Percentiles rank a stretch among this genome's conserved stretches.
These are phyloP conservation scores for Nomia melanderi DNA, from an alignment of 1,140 invertebrate species.

Conservation along the genomic window DNA sequence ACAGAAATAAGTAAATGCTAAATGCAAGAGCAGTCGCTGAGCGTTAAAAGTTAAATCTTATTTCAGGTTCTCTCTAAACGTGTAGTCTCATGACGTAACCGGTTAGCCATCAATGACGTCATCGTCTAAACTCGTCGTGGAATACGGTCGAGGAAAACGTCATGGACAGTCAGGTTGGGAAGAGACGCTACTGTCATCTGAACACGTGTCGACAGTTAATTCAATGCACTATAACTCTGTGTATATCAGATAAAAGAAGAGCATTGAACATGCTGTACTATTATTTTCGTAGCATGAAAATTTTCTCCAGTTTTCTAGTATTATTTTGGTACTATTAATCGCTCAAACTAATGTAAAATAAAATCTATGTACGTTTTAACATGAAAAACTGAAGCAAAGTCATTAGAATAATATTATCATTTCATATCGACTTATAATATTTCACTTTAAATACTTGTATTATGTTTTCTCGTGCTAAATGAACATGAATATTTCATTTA, in stretches of 20 bases:
- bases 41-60: neutral
- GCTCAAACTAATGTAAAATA: too few species aligned
- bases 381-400: too few species aligned
- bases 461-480: too few species aligned
- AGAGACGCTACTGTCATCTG: neutral
- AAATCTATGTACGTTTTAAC: too few species aligned
- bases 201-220: neutral
- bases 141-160: conserved; percentile 49
- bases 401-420: too few species aligned
- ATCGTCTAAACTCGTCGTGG: conserved; percentile 65
- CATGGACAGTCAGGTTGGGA: conserved; percentile 31
- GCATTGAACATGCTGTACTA: neutral
- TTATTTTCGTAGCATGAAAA: too few species aligned
- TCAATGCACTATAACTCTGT: neutral
- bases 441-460: too few species aligned
- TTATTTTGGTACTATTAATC: too few species aligned
- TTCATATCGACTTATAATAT: too few species aligned
- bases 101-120: conserved; percentile 69
- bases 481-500: too few species aligned
- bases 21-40: neutral
- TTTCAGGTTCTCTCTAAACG: neutral
- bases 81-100: conserved; percentile 58
- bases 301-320: too few species aligned
- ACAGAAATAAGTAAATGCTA: too few species aligned
- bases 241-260: neutral